phyloP scores from a whole-genome alignment of 2,797 vertebrate genomes.

The Betta splendens region DNA sequence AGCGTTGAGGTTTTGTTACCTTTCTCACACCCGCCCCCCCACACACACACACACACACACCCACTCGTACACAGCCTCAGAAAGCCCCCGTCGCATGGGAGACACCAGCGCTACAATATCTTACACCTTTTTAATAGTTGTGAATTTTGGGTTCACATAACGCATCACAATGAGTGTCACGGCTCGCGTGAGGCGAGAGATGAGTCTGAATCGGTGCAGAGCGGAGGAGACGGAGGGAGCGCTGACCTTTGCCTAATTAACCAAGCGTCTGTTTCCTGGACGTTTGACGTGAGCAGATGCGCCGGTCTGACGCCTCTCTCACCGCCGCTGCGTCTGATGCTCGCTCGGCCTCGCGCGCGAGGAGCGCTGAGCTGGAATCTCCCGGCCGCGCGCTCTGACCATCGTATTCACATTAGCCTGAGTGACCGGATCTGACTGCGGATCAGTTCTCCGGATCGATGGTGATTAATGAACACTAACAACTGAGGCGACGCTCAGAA shows the following conservation, averaged over 20 bases:
- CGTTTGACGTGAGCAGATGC: conserved; percentile 29
- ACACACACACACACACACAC: too few species aligned
- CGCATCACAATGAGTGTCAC: conserved; percentile 9
- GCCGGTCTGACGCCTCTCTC: conserved; percentile 24
- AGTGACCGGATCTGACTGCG: conserved; percentile 51
- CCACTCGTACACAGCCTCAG: background rate
- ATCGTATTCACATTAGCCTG: conserved; percentile 65
- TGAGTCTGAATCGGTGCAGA: conserved; percentile 17
- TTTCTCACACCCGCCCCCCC: conserved; percentile 8
- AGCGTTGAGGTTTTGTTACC: conserved; percentile 25
- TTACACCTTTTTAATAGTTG: conserved; percentile 5
- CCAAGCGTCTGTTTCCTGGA: conserved; percentile 15
- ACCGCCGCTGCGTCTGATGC: conserved; percentile 34
- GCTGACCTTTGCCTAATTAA: conserved; percentile 59
- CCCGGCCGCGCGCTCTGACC: conserved; percentile 52
- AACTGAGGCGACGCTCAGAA: conserved; percentile 19
- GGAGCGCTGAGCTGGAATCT: conserved; percentile 38
- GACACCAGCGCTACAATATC: conserved; percentile 3
- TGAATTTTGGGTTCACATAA: conserved; percentile 17
- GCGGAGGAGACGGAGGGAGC: conserved; percentile 36
- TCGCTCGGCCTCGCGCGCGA: conserved; percentile 52
- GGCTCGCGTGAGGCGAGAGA: too few species aligned
- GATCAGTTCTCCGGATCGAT: conserved; percentile 23
- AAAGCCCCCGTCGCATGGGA: background rate
- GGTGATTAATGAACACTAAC: conserved; percentile 60